Evolutionary conservation across 2,888 invertebrate genomes (phyloP).

Genomic region (Caenorhabditis panamensis): DNA sequence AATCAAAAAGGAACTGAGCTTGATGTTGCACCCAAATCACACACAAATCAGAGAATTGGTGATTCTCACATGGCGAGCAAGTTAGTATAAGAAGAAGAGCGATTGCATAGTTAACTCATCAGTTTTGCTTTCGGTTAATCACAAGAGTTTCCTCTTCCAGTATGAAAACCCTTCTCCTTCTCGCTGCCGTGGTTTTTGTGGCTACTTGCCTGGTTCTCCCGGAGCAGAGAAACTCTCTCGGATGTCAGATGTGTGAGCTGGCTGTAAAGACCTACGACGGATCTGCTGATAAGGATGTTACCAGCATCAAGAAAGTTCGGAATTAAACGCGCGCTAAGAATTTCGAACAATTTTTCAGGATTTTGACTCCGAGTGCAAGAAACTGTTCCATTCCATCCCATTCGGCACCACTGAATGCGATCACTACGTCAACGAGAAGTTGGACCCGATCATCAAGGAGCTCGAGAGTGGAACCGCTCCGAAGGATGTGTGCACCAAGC

Average conservation of each 20-base stretch:
- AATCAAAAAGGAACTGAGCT: conserved; percentile 5
- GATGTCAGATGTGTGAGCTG: conserved; percentile 67
- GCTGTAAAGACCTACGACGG: conserved; percentile 64
- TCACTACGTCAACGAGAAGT: conserved; percentile 61
- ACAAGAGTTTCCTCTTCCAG: neutral
- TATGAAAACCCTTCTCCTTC: conserved; percentile 48
- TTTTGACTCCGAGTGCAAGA: conserved; percentile 66
- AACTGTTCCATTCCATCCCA: conserved; percentile 62
- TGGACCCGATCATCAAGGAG: conserved; percentile 68
- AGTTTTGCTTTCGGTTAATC: too few relatives aligned
- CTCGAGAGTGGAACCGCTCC: conserved; percentile 70
- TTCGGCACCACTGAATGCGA: conserved; percentile 62
- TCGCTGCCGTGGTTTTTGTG: conserved; percentile 46
- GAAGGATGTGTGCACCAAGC: conserved; percentile 68
- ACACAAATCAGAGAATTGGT: conserved; percentile 26
- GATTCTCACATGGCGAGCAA: conserved; percentile 37
- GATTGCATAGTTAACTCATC: conserved; percentile 15
- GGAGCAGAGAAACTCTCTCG: conserved; percentile 46
- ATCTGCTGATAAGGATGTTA: conserved; percentile 62
- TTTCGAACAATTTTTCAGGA: conserved; percentile 23
- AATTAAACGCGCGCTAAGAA: neutral
- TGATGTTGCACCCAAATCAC: conserved; percentile 18
- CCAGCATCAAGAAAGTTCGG: conserved; percentile 55
- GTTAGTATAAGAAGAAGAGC: conserved; percentile 33
- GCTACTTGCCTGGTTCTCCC: conserved; percentile 55